These are phyloP conservation scores for Halocynthia aurantium DNA, from an alignment of 23 tunicate species.

Conservation along the genomic window DNA sequence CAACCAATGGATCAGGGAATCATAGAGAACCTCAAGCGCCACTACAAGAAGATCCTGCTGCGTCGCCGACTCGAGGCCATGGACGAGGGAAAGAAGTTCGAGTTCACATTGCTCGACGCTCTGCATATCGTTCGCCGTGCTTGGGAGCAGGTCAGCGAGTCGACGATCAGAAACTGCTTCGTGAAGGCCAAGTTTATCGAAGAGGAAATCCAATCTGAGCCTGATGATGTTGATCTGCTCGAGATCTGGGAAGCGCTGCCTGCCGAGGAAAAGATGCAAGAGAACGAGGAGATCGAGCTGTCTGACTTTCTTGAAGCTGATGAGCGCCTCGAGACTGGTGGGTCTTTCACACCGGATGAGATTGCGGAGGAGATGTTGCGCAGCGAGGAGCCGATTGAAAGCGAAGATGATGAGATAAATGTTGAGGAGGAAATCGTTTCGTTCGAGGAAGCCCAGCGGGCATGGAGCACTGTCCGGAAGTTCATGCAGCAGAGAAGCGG, in stretches of 20 bases:
- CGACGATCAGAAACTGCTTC: slow-evolving; percentile 35
- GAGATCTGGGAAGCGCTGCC: slow-evolving; percentile 53
- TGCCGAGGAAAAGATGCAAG: too few species aligned
- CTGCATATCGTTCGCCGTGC: slow-evolving; percentile 18
- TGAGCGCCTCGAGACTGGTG: slow-evolving; percentile 38
- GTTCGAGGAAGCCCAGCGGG: slow-evolving; percentile 20
- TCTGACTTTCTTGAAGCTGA: slow-evolving; percentile 41
- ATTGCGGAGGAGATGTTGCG: too few species aligned
- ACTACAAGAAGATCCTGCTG: slow-evolving; percentile 23
- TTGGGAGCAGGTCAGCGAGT: slow-evolving; percentile 42
- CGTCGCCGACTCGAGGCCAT: too few species aligned
- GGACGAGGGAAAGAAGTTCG: slow-evolving; percentile 33
- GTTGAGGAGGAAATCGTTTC: slow-evolving; percentile 20
- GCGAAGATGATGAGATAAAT: slow-evolving; percentile 40
- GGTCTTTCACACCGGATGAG: slow-evolving; percentile 32
- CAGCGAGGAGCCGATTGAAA: slow-evolving; percentile 42
- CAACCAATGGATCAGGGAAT: slow-evolving; percentile 28
- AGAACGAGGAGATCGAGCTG: slow-evolving; percentile 45
- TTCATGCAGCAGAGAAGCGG: slow-evolving; percentile 32
- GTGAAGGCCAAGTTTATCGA: slow-evolving; percentile 30
- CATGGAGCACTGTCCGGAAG: slow-evolving; percentile 32
- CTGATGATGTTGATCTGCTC: slow-evolving; percentile 40
- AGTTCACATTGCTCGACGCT: slow-evolving; percentile 45
- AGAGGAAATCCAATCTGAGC: too few species aligned
- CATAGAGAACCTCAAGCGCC: slow-evolving; percentile 50